These are phyloP conservation scores for Euspilapteryx auroguttella DNA, from an alignment of 2,888 invertebrate species.

Conservation along the genomic window DNA sequence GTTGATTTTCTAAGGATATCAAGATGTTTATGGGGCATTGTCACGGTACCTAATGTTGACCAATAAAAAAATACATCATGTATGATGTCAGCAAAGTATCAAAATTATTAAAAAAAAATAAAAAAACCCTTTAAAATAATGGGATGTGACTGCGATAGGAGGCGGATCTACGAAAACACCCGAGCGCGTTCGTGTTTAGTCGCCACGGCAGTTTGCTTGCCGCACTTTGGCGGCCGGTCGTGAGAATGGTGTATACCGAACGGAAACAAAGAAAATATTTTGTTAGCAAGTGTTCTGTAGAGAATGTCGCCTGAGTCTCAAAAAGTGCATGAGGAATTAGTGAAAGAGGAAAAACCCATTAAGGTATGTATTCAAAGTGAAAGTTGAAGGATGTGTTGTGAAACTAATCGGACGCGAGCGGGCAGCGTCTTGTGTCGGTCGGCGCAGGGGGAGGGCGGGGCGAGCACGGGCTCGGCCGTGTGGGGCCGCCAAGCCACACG, in stretches of 20 bases:
- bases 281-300: constrained; percentile 43
- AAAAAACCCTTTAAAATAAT: no score
- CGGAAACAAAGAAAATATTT: constrained; percentile 49
- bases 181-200: constrained; percentile 33
- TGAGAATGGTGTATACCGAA: constrained; percentile 52
- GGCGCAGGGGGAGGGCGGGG: constrained; percentile 62
- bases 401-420: constrained; percentile 53
- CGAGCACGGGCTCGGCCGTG: constrained; percentile 55
- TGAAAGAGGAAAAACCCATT: constrained; percentile 46
- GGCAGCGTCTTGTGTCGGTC: constrained; percentile 48
- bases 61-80: no score
- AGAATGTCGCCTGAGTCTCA: constrained; percentile 57
- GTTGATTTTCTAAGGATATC: no score
- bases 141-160: constrained; percentile 54
- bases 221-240: constrained; percentile 57
- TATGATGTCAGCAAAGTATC: no score
- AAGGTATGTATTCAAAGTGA: constrained; percentile 44
- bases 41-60: no score
- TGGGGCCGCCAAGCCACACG: constrained; percentile 61
- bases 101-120: no score
- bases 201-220: constrained; percentile 40
- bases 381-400: constrained; percentile 44
- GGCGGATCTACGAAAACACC: constrained; percentile 52
- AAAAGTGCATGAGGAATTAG: constrained; percentile 52
- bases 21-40: no score